These are phyloP conservation scores for Cyanoramphus novaezelandiae DNA, from an alignment of 2,113 vertebrate genomes.

Conservation along the genomic window DNA sequence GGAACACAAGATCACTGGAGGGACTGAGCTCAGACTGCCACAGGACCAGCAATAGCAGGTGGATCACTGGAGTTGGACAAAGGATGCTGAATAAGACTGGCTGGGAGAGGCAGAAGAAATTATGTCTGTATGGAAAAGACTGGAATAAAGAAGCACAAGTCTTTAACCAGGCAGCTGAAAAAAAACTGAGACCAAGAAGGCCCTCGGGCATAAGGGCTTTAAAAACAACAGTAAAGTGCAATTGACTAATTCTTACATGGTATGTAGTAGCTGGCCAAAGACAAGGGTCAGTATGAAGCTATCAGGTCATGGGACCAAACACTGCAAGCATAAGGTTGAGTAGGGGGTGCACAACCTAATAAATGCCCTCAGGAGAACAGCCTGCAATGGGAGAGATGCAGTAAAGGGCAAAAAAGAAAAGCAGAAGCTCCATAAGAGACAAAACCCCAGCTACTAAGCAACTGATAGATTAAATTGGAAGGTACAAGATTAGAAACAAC, in stretches of 20 bases:
- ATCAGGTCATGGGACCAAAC: neutral
- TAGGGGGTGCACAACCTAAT: neutral
- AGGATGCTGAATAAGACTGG: no score
- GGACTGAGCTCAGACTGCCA: no score
- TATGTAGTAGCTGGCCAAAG: neutral
- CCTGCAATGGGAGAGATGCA: neutral
- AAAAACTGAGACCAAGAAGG: neutral
- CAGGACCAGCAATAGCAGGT: neutral
- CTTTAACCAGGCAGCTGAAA: neutral
- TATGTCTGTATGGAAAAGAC: neutral
- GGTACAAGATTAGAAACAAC: neutral
- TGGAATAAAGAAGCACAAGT: neutral
- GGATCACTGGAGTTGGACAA: neutral
- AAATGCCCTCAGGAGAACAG: neutral
- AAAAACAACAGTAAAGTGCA: neutral
- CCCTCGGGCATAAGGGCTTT: neutral
- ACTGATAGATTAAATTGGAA: neutral
- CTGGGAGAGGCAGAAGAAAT: neutral
- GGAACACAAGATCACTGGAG: neutral
- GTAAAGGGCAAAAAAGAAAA: neutral
- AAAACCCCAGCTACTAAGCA: neutral
- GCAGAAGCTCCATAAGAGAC: neutral
- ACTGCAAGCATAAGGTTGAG: neutral
- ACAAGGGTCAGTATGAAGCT: neutral
- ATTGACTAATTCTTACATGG: neutral